Evolutionary conservation across 2,888 invertebrate genomes (phyloP), one percentile per base, ranked within the genome.

Genomic region (Lepeophtheirus nordmannii): DNA sequence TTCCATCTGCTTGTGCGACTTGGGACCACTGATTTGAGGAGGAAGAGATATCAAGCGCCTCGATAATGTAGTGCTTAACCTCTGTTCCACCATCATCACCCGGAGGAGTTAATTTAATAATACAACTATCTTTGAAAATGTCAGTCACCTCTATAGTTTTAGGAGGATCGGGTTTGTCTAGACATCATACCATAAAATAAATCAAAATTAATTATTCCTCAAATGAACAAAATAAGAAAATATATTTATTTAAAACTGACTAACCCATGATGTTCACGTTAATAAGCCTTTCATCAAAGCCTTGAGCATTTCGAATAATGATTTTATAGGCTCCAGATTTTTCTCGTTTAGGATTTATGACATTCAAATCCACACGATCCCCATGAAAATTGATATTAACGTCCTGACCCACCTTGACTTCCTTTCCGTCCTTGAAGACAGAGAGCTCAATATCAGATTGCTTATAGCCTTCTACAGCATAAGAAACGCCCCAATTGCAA

Each of bases 51-150:
- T 74, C 74, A 65, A 74, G 72, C 17, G 72, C 72, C 69, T 77
- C 76, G 22, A 81, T 70, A 11, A 75, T 68, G 69, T 75, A 77
- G 59, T 74, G 73, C 72, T 69, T 75, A 68, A 96, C 80, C 12
- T 89, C 85, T 63, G 87, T 78, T 60, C 94, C 94, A 73, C 93
- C 94, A 73, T 90, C 87, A 73, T 94, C 91, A 72, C 82, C 81
- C 5, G 90, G 87, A 39, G 85, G 80, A 74, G 90, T 89, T 85
- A 92, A 96, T 12, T 83, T 79, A 8, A 70, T 70, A 67, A 75
- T 72, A 68, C 76, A 76, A 60, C 74, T 73, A 68, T 77, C 76
- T 66, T 75, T 75, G 70, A 74, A 77, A 5, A 78, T 73, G 68
- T 78, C 75, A 10, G 71, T 70, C 20, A 75, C 73, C 67, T 75